These are phyloP conservation scores for Spicauda simplicius DNA, from an alignment of 2,888 invertebrate species.

Conservation along the genomic window DNA sequence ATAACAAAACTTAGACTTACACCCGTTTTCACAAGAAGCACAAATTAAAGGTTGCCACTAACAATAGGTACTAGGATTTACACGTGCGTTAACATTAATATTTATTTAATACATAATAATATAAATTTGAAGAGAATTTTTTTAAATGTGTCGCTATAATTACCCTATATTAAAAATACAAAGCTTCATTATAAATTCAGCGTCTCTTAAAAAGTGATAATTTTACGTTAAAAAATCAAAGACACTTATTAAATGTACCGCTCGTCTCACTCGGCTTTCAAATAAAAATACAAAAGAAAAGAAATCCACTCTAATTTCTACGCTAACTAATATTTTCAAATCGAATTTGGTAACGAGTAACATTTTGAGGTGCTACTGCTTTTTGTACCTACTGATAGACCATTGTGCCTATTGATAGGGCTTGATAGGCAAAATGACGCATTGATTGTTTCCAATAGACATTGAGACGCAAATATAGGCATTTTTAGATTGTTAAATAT, in stretches of 20 bases:
- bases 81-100: slow-evolving; percentile 10
- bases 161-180: slow-evolving; percentile 22
- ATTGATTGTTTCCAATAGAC: background rate
- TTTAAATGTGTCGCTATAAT: slow-evolving; percentile 25
- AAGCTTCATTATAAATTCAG: slow-evolving; percentile 31
- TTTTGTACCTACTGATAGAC: background rate
- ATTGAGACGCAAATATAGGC: background rate
- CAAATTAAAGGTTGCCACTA: background rate
- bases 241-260: background rate
- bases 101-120: background rate
- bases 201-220: slow-evolving; percentile 9
- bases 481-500: no score
- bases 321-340: background rate
- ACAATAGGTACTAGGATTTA: slow-evolving; percentile 11
- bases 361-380: slow-evolving; percentile 1
- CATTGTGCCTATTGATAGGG: background rate
- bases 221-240: background rate
- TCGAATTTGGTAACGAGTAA: slow-evolving; percentile 1
- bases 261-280: background rate
- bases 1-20: no score
- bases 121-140: slow-evolving; percentile 15
- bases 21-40: no score
- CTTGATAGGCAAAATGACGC: background rate
- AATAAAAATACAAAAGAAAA: background rate
- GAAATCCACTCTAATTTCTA: background rate